Evolutionary conservation across 2,888 invertebrate genomes (phyloP).

Genomic region (Trichogramma evanescens): DNA sequence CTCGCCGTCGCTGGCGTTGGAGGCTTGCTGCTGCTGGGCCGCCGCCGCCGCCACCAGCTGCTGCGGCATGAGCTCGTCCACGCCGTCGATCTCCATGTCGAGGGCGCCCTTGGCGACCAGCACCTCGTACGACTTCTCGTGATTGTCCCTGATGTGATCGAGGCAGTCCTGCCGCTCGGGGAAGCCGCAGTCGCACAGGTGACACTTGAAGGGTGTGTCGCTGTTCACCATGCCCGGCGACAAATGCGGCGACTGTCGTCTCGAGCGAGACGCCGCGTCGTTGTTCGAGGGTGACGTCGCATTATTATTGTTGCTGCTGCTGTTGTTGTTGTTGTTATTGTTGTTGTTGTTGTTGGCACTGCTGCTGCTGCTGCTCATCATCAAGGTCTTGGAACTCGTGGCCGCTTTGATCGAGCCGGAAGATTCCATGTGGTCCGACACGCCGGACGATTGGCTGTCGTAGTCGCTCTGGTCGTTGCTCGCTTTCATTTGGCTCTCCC

Average conservation of each 20-base stretch:
- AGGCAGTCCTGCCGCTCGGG: slow-evolving; percentile 71
- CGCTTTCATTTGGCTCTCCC: slow-evolving; percentile 40
- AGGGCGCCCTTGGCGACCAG: slow-evolving; percentile 77
- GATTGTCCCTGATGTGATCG: slow-evolving; percentile 71
- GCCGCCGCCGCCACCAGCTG: slow-evolving; percentile 47
- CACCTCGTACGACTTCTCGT: slow-evolving; percentile 71
- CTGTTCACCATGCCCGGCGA: slow-evolving; percentile 36
- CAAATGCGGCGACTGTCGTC: slow-evolving; percentile 37
- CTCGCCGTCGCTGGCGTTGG: slow-evolving; percentile 60
- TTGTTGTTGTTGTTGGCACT: neutral
- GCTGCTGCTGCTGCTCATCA: slow-evolving; percentile 19
- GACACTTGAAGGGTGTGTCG: slow-evolving; percentile 83
- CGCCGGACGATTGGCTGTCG: slow-evolving; percentile 41
- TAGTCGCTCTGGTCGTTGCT: slow-evolving; percentile 41
- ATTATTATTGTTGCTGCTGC: neutral
- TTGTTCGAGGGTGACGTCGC: slow-evolving; percentile 9
- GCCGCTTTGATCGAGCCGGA: slow-evolving; percentile 37
- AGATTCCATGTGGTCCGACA: slow-evolving; percentile 31
- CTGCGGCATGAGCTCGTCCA: slow-evolving; percentile 40
- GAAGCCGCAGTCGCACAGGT: slow-evolving; percentile 84
- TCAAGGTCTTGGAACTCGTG: slow-evolving; percentile 31
- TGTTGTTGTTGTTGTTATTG: neutral
- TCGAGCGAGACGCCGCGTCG: slow-evolving; percentile 29
- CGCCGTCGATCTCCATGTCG: slow-evolving; percentile 53
- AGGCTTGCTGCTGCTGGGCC: slow-evolving; percentile 34